A percentile compares a stretch with the other conserved stretches of the same genome.
These are phyloP conservation scores for Prunella strophiata DNA, from an alignment of 2,797 vertebrate species.

Conservation along the genomic window DNA sequence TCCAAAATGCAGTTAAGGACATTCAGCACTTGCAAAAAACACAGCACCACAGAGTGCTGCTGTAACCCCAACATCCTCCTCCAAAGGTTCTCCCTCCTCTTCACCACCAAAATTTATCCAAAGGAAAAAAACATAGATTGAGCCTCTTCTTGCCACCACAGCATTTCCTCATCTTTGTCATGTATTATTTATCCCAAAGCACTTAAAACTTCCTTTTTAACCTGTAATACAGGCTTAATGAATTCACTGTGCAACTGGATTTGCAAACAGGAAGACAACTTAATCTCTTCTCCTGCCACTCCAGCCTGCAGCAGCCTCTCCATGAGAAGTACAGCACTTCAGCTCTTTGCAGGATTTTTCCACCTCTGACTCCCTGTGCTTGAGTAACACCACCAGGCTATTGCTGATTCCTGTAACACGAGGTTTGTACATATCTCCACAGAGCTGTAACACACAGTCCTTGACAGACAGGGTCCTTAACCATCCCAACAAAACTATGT, in stretches of 20 bases:
- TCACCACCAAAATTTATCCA: neutral
- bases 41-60: neutral
- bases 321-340: neutral
- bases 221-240: neutral
- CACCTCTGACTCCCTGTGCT: neutral
- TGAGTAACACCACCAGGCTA: neutral
- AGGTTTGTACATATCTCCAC: neutral
- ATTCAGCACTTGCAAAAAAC: neutral
- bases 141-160: neutral
- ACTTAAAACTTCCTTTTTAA: slow-evolving; percentile 25
- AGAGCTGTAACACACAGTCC: neutral
- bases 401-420: neutral
- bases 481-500: neutral
- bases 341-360: neutral
- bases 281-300: neutral
- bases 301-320: neutral
- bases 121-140: neutral
- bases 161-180: neutral
- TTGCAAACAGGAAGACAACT: neutral
- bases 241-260: neutral
- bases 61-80: neutral
- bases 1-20: neutral
- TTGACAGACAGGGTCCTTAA: neutral
- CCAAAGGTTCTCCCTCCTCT: neutral
- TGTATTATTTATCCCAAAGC: neutral